Base-by-base conservation (phyloP, 2,797 vertebrate species). In the Silurus lanzhouensis region DNA sequence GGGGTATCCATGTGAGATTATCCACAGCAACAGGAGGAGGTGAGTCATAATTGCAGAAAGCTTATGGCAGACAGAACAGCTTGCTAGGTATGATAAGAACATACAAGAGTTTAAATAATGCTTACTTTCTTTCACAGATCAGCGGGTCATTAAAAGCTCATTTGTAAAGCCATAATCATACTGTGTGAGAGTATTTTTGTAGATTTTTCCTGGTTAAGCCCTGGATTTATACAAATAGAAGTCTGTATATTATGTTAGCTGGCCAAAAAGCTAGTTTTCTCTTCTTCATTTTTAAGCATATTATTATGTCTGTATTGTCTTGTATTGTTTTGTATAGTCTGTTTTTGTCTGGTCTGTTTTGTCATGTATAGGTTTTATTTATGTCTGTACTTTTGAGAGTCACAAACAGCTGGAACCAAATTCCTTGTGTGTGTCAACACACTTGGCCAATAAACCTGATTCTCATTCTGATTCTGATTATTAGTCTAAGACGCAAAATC, bases 41-140 rank as follows among this genome's bases (percentile, higher is more conserved):
- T 79, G 66, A 72, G 75, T 44, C 55, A 83, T 57, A 75, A 68
- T 46, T 31, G 25, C 25, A 76, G 55, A 76, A 76, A n/a, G 52
- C 25, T 58, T 27, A 57, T 31, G 55, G 48, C 15, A 27, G 14
- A 57, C 6, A 15, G 7, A 76, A 75, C 48, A 75, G 52, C 25
- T 57, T 58, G 74, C 22, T 52, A 72, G 70, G 46, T 27, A 57
- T 76, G 52, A 76, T 57, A 76, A 58, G 48, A 75, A 75, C 52
- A 76, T 31, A 31, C 74, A 76, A 75, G 8, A 8, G 55, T 60
- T 58, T 58, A 58, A 31, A 76, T 27, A 55, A 15, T 27, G 72
- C 5, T 72, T 48, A 9, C 70, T n/a, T 52, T 55, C 27, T 76
- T 75, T 55, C 52, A 57, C 25, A 31, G 15, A 76, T 76, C 52